Evolutionary conservation across 30 jellyfish, hydroid and myxozoan species (phyloP), one percentile per base, ranked within the genome.

Genomic region (Aurelia aurita complex sp. Pacific): DNA sequence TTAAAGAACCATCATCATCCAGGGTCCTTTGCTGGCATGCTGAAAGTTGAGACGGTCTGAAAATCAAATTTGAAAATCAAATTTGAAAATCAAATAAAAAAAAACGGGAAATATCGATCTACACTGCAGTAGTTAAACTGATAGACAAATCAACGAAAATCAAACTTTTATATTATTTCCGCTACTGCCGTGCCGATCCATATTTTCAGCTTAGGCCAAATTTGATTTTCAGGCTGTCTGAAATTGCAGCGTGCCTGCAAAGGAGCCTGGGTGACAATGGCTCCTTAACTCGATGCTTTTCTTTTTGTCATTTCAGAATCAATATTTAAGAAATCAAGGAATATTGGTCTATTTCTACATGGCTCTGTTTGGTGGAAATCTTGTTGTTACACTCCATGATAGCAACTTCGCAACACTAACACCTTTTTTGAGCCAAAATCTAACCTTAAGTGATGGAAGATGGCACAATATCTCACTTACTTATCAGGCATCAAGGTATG

Each of bases 281-380:
- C 29, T 23, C 3, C 34, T 35, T 67, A 9, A 51, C 5, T 16
- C 16, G 42, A 11, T 35, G 46, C 32, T 73, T 0, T 19, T 11
- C 11, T 15, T 43, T 53, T 77, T 42, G 36, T 14, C 46, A 9
- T 75, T 76, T 32, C 60, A 83, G 94, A 89, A 82, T 42, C 85
- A 73, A 29, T 82, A 89, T 67, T 40, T 77, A 29, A 90, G 67
- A 14, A 51, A 51, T 34, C 90, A 89, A 62, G 75, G 91, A 34
- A 40, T 77, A 4, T 76, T 67, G 15, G 75, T 91, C 13, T 88
- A 94, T 65, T 89, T 94, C 76, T 94, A 94, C 90, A 86, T 94
- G 88, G 97, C 92, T n/a, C 38, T 94, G 69, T 69, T 85, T 54
- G 91, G 97, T 51, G 99, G 99, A 17, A 89, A 94, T 79, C 53